Conservation (phyloP, 2,888 invertebrate species). For the Alentia gelatinosa region DNA sequence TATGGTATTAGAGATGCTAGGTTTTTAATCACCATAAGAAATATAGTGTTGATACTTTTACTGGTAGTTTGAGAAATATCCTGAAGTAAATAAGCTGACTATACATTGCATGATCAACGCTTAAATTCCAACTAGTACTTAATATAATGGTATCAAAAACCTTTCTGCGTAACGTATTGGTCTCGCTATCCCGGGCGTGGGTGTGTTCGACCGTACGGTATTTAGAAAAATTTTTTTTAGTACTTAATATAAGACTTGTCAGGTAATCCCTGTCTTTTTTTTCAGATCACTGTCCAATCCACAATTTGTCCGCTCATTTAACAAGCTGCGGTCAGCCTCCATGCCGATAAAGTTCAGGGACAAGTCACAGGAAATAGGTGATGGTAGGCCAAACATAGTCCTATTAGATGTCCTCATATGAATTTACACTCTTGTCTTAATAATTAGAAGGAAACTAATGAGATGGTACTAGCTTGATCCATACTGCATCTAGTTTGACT, state of each 20-base stretch:
- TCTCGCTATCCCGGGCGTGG: too few relatives aligned
- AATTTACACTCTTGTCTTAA: too few relatives aligned
- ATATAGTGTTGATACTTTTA: neutral
- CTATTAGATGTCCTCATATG: too few relatives aligned
- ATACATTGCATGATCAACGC: too few relatives aligned
- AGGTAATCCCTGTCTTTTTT: neutral
- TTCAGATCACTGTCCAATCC: constrained; percentile 60
- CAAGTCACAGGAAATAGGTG: constrained; percentile 6
- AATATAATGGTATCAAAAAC: too few relatives aligned
- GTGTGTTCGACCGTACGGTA: too few relatives aligned
- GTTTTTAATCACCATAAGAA: neutral
- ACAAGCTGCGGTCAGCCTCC: constrained; percentile 38
- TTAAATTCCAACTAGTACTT: neutral
- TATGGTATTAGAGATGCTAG: neutral
- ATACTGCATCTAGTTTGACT: too few relatives aligned
- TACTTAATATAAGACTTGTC: neutral
- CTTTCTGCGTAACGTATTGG: too few relatives aligned
- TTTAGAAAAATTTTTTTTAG: too few relatives aligned
- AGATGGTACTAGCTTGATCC: neutral
- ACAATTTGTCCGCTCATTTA: constrained; percentile 57
- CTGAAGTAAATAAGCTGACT: too few relatives aligned
- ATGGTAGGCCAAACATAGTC: constrained; percentile 48
- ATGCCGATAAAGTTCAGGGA: constrained; percentile 50
- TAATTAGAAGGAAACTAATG: neutral
- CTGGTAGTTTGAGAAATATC: too few relatives aligned